These are phyloP conservation scores for Pitta sordida DNA, from an alignment of 2,113 vertebrate genomes.

Conservation along the genomic window DNA sequence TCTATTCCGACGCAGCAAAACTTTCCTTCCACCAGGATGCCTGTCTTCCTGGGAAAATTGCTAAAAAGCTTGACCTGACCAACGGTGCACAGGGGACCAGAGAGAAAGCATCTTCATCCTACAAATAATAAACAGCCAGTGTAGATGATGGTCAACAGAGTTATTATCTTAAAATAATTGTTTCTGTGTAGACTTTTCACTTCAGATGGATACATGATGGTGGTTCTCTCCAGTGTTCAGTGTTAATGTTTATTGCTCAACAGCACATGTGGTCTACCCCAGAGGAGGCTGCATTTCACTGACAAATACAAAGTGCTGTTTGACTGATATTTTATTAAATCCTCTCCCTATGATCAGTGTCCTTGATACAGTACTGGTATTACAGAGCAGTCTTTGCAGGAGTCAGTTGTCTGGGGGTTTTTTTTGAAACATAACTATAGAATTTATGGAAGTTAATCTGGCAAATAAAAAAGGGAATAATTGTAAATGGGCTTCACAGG, in stretches of 20 bases:
- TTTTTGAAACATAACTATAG: not conserved
- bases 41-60: not conserved
- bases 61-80: not conserved
- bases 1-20: not conserved
- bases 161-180: not conserved
- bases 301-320: not conserved
- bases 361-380: not conserved
- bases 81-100: not conserved
- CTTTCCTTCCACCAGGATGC: not conserved
- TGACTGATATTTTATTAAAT: not conserved
- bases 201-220: not conserved
- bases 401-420: not conserved
- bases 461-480: not conserved
- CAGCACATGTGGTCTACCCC: not conserved
- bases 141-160: not conserved
- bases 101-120: not conserved
- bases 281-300: not conserved
- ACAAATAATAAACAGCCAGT: not conserved
- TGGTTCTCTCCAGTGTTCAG: not conserved
- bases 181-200: not conserved
- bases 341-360: not conserved
- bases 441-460: not conserved
- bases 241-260: not conserved
- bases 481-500: not conserved
- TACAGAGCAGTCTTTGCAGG: not conserved